Base-by-base conservation (phyloP, 2,113 vertebrate genomes). In the Mixornis gularis region DNA sequence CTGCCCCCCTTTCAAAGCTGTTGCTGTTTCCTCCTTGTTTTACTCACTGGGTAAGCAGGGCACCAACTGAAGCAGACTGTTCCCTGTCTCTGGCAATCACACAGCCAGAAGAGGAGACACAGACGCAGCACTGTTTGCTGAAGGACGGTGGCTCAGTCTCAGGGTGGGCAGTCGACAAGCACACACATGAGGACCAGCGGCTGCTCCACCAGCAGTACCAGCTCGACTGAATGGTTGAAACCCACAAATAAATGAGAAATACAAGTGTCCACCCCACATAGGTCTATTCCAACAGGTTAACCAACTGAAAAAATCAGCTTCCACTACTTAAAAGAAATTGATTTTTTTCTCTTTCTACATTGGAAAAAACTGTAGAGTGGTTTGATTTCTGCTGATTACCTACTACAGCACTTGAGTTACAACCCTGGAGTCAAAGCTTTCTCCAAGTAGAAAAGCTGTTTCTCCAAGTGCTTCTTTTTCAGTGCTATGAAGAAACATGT, bases 401-500 rank as follows among this genome's bases (percentile, higher is more conserved):
- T 71, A 52, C 83, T 48, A 51, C 70, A 76, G 52, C 38, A 44
- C 92, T 95, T 26, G 43, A 95, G 83, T 90, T 93, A 92, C 93
- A 87, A 46, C 83, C 93, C 77, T 59, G 85, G 62, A 96, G 68
- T 89, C 24, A 55, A 79, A 83, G 91, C 62, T 73, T 89, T 59
- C 69, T 86, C 87, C 4, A 48, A 95, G 71, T 46, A 58, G 80
- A 94, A 93, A 95, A 93, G 72, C 65, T 83, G 87, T 91, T 91
- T 90, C 94, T 94, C 70, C 93, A 94, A 96, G 92, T 85, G 89
- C 91, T 77, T 96, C 81, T 89, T 95, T 94, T 94, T 85, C 22
- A 20, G 89, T 87, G 79, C 89, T 89, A 95, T 73, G 95, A 94
- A 93, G 91, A 96, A 95, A 94, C 78, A 93, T 96, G 92, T 95